Conservation (phyloP, 2,797 vertebrate genomes). For the Pseudomugil tenellus region DNA sequence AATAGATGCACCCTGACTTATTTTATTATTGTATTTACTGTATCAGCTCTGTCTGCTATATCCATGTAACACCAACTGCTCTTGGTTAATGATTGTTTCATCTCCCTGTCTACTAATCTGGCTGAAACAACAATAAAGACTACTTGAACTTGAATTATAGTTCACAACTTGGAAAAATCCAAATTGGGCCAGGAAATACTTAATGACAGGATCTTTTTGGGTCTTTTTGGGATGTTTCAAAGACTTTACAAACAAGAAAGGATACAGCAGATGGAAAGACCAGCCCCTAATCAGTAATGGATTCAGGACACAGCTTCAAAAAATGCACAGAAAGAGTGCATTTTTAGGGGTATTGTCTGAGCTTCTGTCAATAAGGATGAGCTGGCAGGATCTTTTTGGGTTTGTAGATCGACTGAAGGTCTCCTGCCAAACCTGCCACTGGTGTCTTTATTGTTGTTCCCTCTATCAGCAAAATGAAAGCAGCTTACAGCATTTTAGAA, state of each 20-base stretch:
- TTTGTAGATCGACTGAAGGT: not conserved
- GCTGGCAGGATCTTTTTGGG: not conserved
- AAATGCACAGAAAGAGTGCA: not conserved
- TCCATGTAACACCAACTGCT: no score
- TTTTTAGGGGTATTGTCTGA: not conserved
- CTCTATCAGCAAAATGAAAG: not conserved
- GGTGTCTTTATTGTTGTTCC: not conserved
- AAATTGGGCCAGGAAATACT: not conserved
- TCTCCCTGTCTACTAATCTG: no score
- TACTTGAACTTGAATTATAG: not conserved
- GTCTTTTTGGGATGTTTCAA: no score
- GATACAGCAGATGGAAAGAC: not conserved
- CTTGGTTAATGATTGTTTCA: no score
- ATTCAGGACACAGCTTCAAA: not conserved
- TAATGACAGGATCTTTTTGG: no score
- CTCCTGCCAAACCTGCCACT: not conserved
- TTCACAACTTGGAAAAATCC: not conserved
- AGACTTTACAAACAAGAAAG: not conserved
- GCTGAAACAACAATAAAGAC: no score
- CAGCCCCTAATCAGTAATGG: not conserved
- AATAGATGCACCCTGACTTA: no score
- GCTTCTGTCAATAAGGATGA: not conserved
- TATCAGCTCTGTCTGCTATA: no score
- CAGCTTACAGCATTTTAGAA: not conserved
- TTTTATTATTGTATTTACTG: no score